These are phyloP conservation scores for Hepsetus odoe DNA, from an alignment of 2,113 vertebrate genomes.

Conservation along the genomic window DNA sequence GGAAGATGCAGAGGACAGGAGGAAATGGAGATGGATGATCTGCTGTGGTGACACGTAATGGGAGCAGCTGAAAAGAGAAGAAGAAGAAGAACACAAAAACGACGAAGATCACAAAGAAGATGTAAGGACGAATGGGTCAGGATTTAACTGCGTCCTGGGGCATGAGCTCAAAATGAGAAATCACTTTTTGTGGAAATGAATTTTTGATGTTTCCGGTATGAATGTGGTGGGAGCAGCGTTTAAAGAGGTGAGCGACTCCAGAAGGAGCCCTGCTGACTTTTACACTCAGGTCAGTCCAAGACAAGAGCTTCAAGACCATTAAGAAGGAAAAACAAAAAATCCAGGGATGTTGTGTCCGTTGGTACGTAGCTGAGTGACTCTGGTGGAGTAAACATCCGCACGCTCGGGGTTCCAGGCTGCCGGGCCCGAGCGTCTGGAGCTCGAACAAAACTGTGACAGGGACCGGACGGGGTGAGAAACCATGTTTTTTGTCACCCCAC, in stretches of 20 bases:
- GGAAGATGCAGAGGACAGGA: no score
- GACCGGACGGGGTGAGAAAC: not conserved
- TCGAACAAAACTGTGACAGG: not conserved
- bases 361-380: constrained; percentile 37
- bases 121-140: constrained; percentile 9
- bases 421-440: not conserved
- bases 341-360: not conserved
- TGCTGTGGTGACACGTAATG: no score
- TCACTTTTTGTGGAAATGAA: constrained; percentile 23
- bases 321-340: constrained; percentile 1
- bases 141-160: constrained; percentile 33
- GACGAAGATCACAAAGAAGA: no score
- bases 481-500: not conserved
- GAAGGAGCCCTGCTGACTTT: constrained; percentile 43
- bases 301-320: constrained; percentile 21
- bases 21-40: no score
- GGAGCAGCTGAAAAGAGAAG: no score
- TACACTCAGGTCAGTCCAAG: constrained; percentile 42
- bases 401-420: not conserved
- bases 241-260: constrained; percentile 52
- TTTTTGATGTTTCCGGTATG: constrained; percentile 44
- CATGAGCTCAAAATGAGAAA: constrained; percentile 39
- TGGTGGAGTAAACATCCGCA: not conserved
- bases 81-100: no score
- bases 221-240: constrained; percentile 36